Conservation (phyloP, 2,888 invertebrate genomes). For the Nebria salina region DNA sequence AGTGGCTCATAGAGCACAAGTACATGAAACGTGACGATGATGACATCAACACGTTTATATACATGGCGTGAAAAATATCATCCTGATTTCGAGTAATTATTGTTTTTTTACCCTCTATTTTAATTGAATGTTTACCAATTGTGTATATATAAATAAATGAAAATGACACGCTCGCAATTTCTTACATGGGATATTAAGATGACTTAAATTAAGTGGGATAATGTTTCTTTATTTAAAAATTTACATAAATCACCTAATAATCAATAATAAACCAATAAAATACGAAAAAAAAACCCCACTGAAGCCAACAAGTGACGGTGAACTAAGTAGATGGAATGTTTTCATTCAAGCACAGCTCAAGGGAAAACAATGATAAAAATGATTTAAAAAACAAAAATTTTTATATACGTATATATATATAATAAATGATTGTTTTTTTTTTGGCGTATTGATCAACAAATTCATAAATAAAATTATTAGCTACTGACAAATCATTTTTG, state of each 20-base stretch:
- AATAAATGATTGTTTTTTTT: not conserved
- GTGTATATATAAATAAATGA: constrained; percentile 1
- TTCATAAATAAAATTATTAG: not conserved
- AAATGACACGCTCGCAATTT: not conserved
- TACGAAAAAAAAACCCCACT: not conserved
- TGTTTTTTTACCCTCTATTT: not conserved
- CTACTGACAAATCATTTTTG: not conserved
- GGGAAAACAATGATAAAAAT: not conserved
- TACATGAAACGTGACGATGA: constrained; percentile 97
- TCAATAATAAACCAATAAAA: constrained; percentile 34
- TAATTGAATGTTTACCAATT: constrained; percentile 11
- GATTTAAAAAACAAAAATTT: constrained; percentile 18
- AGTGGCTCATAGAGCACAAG: constrained; percentile 99
- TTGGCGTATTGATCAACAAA: constrained; percentile 11
- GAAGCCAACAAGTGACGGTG: not conserved
- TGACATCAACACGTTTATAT: constrained; percentile 97
- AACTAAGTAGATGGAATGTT: constrained; percentile 22
- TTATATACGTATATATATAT: constrained; percentile 12
- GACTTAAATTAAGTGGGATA: constrained; percentile 25
- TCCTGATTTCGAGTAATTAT: constrained; percentile 8
- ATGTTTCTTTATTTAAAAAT: constrained; percentile 38
- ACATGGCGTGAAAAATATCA: constrained; percentile 80
- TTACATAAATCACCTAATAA: constrained; percentile 20
- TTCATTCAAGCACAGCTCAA: constrained; percentile 35
- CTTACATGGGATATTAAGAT: not conserved